phyloP scores from a whole-genome alignment of 2,888 invertebrate genomes.

The Calameuta pallipes region DNA sequence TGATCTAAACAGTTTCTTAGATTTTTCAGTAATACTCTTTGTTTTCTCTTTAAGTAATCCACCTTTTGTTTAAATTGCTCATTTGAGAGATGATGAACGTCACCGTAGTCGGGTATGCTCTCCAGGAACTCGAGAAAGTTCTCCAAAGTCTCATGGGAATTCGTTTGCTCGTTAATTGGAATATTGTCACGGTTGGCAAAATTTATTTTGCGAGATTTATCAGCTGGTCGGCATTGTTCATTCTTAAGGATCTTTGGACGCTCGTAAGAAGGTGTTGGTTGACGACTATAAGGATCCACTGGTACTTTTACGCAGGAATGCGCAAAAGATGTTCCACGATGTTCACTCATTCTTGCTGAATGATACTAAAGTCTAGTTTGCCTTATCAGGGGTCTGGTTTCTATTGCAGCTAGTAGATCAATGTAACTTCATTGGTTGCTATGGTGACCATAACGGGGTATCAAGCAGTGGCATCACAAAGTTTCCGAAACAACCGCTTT shows the following conservation, averaged over 20 bases:
- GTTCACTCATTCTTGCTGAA: conserved; percentile 65
- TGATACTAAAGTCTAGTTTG: neutral
- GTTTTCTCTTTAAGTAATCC: conserved; percentile 75
- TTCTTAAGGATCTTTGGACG: conserved; percentile 58
- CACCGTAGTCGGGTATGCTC: conserved; percentile 84
- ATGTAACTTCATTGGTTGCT: conserved; percentile 33
- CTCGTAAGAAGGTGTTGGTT: conserved; percentile 79
- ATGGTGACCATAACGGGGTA: conserved; percentile 31
- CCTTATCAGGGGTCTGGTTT: neutral
- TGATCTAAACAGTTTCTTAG: conserved; percentile 62
- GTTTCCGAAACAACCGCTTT: neutral
- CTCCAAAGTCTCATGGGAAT: conserved; percentile 66
- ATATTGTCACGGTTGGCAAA: conserved; percentile 39
- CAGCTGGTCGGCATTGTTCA: conserved; percentile 36
- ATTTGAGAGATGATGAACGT: conserved; percentile 80
- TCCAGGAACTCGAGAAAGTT: conserved; percentile 79
- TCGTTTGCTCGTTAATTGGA: conserved; percentile 14
- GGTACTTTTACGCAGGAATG: conserved; percentile 81
- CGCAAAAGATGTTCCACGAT: conserved; percentile 74
- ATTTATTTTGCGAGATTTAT: conserved; percentile 58
- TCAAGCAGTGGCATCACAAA: neutral
- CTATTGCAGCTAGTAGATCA: conserved; percentile 23
- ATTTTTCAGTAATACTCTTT: conserved; percentile 66
- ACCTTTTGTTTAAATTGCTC: conserved; percentile 81
- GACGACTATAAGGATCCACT: conserved; percentile 77